These are phyloP conservation scores for Aselliscus stoliczkanus DNA, from an alignment of 2,797 vertebrate genomes.

Conservation along the genomic window DNA sequence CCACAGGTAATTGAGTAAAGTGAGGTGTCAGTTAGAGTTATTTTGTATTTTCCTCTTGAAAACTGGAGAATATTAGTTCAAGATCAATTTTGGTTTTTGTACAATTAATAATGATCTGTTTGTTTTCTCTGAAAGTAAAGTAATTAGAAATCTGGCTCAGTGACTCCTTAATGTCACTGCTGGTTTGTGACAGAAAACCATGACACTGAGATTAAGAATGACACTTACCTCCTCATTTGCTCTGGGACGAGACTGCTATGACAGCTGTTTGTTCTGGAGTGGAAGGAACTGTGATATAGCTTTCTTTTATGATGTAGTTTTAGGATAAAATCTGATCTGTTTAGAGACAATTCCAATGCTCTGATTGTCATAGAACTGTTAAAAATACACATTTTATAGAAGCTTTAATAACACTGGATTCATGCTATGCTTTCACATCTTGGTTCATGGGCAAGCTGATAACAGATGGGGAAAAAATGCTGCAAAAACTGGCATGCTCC, in stretches of 20 bases:
- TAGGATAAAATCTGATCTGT: neutral
- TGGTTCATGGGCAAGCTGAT: neutral
- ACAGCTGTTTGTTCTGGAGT: neutral
- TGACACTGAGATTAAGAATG: neutral
- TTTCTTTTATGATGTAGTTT: neutral
- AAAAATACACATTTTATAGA: neutral
- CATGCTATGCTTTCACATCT: neutral
- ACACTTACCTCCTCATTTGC: neutral
- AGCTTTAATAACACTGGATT: neutral
- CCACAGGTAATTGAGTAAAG: neutral
- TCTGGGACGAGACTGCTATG: neutral
- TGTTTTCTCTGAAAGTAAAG: neutral
- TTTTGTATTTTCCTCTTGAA: constrained; percentile 32
- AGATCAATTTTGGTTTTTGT: constrained; percentile 22
- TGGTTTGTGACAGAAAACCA: neutral
- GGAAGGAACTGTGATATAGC: neutral
- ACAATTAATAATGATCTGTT: constrained; percentile 17
- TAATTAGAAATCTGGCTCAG: constrained; percentile 5
- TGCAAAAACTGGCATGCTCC: neutral
- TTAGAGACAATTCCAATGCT: neutral
- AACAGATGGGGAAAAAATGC: neutral
- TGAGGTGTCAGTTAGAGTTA: neutral
- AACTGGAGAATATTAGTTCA: neutral
- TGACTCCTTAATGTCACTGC: neutral
- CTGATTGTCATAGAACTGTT: neutral